Evolutionary conservation across 2,888 invertebrate genomes (phyloP).

Genomic region (Drosophila emarginata): DNA sequence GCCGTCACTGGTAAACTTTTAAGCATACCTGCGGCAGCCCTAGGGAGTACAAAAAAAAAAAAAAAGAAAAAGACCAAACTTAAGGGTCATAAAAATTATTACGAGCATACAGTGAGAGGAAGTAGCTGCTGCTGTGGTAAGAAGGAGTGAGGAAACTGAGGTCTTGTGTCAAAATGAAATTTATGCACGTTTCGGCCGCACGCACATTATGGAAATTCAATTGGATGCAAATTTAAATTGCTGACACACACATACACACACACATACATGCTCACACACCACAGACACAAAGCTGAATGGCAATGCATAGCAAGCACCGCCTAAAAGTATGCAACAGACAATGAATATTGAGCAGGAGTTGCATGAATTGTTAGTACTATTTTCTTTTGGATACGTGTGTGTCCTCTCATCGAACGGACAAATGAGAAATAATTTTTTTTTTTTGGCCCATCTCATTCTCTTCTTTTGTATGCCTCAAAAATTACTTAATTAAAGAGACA

Average conservation of each 20-base stretch:
- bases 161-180: constrained; percentile 66
- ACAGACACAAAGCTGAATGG: constrained; percentile 5
- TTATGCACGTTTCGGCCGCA: constrained; percentile 69
- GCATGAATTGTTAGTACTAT: constrained; percentile 1
- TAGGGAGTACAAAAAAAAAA: constrained; percentile 20
- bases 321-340: constrained; percentile 59
- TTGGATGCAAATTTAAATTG: constrained; percentile 74
- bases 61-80: constrained; percentile 52
- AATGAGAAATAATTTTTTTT: constrained; percentile 4
- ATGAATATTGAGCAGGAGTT: constrained; percentile 61
- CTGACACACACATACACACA: constrained; percentile 26
- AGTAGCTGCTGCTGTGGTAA: background rate
- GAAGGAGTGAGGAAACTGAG: background rate
- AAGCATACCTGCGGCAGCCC: constrained; percentile 66
- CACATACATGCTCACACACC: constrained; percentile 2
- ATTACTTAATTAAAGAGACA: constrained; percentile 58
- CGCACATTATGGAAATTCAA: constrained; percentile 74
- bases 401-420: background rate
- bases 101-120: constrained; percentile 57
- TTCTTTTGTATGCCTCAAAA: constrained; percentile 23
- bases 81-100: constrained; percentile 73
- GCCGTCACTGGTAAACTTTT: constrained; percentile 63
- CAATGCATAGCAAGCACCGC: constrained; percentile 58
- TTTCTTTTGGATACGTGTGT: background rate
- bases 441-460: background rate